phyloP scores from a whole-genome alignment of 2,888 invertebrate species.

The Tenthredo notha region DNA sequence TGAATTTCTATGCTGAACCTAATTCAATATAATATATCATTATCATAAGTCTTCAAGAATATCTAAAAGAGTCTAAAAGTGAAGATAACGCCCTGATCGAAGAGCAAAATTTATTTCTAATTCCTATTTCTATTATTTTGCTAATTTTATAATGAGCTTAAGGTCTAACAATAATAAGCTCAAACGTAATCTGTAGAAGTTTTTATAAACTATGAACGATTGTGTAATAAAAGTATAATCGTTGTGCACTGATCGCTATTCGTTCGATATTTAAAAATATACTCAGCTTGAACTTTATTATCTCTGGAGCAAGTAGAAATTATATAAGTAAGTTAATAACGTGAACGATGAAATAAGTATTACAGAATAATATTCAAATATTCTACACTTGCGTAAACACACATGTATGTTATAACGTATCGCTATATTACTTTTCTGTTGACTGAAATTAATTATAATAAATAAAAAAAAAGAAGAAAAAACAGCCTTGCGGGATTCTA shows the following conservation, averaged over 20 bases:
- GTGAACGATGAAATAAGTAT: neutral
- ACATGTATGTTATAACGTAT: neutral
- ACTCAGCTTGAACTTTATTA: neutral
- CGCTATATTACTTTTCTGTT: neutral
- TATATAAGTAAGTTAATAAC: neutral
- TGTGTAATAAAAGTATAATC: neutral
- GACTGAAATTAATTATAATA: neutral
- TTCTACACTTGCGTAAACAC: neutral
- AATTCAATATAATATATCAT: too few relatives aligned
- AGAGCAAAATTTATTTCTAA: neutral
- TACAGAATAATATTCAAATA: constrained; percentile 1
- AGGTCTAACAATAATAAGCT: neutral
- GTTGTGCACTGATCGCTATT: neutral
- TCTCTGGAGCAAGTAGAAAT: neutral
- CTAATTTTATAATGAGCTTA: neutral
- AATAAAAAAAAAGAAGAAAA: neutral
- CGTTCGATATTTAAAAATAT: neutral
- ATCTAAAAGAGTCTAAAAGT: too few relatives aligned
- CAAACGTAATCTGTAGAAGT: neutral
- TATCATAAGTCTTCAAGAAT: too few relatives aligned
- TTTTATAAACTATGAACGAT: neutral
- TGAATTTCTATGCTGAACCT: neutral
- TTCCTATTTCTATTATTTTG: neutral
- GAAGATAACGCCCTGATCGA: neutral
- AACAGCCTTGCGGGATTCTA: neutral